Base-by-base conservation (phyloP, 2,888 invertebrate genomes). In the Microplitis manilae region DNA sequence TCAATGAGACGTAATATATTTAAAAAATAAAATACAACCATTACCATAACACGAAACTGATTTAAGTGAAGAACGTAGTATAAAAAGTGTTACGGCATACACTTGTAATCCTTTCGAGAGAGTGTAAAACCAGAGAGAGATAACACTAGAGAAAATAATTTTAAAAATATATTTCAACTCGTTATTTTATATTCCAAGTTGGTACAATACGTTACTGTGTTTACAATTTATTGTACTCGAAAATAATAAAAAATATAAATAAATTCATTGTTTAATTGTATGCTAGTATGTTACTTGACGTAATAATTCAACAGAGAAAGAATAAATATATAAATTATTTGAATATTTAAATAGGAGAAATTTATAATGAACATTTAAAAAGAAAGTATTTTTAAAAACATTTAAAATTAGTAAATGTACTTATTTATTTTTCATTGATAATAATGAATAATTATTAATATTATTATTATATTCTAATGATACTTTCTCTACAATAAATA, bases 41-140 rank as follows among this genome's bases (percentile, higher is more conserved):
- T 40, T 72, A 64, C 62, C 64, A 64, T 72, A 72, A 62, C 50
- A 64, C 64, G 17, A 72, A 72, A 72, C 41, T 40, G 64, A 64
- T 72, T 64, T 39, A 65, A 17, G 65, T 65, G 30, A 65, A 65
- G 65, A 65, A 62, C 62, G 62, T 62, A 30, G 65, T 65, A 62
- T 62, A 15, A 62, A 61, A 39, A 65, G 17, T 71, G 20, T 72
- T 64, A 64, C 72, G 20, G 72, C 62, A 72, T 39, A 64, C 38
- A 64, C 61, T 20, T 64, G 30, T 41, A 72, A 64, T 72, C 17
- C 20, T 61, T 61, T 62, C n/a, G 65, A 65, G 30, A 65, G 13
- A 9, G 7, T 30, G 30, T 30, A 2, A 30, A 30, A 30, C 38
- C 38, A 65, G 13, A 2, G 13, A 65, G 65, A 13, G 20, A 65